Conservation (phyloP, 1,140 invertebrate species). For the Sitophilus oryzae region DNA sequence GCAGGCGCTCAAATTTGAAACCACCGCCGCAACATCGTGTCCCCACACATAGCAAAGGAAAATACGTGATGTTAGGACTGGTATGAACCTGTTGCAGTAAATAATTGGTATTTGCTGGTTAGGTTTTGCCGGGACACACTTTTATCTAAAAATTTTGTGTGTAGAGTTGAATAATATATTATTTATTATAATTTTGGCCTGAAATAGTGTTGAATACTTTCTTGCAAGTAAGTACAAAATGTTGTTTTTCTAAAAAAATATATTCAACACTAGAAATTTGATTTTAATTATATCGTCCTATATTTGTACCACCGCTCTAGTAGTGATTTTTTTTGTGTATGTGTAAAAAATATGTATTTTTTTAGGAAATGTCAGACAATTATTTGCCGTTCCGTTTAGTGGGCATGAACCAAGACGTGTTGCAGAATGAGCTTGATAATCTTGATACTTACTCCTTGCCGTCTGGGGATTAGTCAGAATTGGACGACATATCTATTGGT, state of each 20-base stretch:
- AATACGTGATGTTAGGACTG: too few species aligned
- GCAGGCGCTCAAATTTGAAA: too few species aligned
- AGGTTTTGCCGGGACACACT: constrained; percentile 1
- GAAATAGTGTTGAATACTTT: constrained; percentile 1
- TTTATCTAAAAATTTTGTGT: constrained; percentile 2
- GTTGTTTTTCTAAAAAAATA: constrained; percentile 5
- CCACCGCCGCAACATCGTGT: too few species aligned
- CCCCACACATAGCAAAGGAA: too few species aligned
- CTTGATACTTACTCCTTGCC: constrained; percentile 3
- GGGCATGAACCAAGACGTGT: background rate
- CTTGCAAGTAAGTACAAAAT: constrained; percentile 6
- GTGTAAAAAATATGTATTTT: background rate
- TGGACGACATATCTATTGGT: background rate
- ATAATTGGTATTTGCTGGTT: background rate
- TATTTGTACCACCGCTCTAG: constrained; percentile 2
- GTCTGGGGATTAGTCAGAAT: constrained; percentile 1
- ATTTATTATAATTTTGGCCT: too few species aligned
- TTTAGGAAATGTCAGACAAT: constrained; percentile 1
- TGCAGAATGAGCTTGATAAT: constrained; percentile 2
- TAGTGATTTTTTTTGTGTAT: constrained; percentile 3
- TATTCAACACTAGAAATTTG: constrained; percentile 2
- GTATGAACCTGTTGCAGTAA: too few species aligned
- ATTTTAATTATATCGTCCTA: constrained; percentile 4
- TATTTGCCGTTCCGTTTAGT: constrained; percentile 3
- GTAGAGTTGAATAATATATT: constrained; percentile 4